Base-by-base conservation (phyloP, 2,797 vertebrate genomes). In the Crenichthys baileyi region DNA sequence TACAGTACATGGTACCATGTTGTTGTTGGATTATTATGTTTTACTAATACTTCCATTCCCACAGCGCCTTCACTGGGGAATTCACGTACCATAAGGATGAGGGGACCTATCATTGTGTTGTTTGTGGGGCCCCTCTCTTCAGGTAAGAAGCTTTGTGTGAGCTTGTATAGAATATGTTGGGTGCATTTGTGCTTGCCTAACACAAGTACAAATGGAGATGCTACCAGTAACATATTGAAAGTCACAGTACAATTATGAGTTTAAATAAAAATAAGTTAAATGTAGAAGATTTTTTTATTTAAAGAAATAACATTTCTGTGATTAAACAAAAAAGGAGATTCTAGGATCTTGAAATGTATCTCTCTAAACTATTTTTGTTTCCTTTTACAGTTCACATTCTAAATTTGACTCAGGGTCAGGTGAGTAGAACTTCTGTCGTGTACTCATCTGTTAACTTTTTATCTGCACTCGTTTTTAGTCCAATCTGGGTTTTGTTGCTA, bases 321-420 rank as follows among this genome's bases (percentile, higher is more conserved):
- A 0, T 44, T 44, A 44, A 44, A 44, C 5, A 9, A 5, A 44
- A 22, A 8, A 50, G 51, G 29, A 53, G 31, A 31, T 31, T 31
- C 31, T 31, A 31, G 31, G 31, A 31, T 31, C 31, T 31, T 31
- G 2, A 31, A 31, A 31, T 31, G 31, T 31, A 31, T 31, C 31
- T 31, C 31, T 31, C 31, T 31, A 31, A 15, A 16, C 22, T 2
- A 0, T 60, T 78, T 77, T 46, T 88, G 1, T 94, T 92, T 95
- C 79, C 36, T 84, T 89, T 96, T 95, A n/a, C 85, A 99, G 98
- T 92, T 99, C 98, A 58, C 95, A 94, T 90, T 97, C 96, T 73
- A 99, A 99, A 93, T 99, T 97, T 95, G 97, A 99, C 95, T 99
- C 98, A 0, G 96, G 96, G 88, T 99, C 98, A 95, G 98, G 98